Percentiles rank a stretch among this genome's conserved stretches.
These are phyloP conservation scores for Eptatretus atami DNA, from an alignment of 2,797 vertebrate species.

Conservation along the genomic window DNA sequence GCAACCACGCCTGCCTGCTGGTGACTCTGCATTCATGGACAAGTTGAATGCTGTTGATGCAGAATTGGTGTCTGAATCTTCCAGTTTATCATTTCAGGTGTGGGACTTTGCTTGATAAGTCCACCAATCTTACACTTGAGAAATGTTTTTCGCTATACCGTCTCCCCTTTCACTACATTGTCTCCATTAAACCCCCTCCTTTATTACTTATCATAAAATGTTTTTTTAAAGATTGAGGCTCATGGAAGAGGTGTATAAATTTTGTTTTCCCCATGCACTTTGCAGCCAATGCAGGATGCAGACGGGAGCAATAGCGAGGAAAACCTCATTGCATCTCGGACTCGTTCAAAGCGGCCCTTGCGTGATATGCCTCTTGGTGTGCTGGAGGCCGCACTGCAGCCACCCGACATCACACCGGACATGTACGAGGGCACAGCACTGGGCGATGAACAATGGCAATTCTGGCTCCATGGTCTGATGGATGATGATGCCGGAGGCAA, in stretches of 20 bases:
- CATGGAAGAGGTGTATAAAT: no score
- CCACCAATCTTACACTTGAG: no score
- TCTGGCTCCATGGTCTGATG: slow-evolving; percentile 58
- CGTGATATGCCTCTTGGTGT: slow-evolving; percentile 43
- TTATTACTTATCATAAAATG: no score
- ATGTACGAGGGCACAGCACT: slow-evolving; percentile 46
- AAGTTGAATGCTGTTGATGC: slow-evolving; percentile 58
- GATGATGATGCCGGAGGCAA: slow-evolving; percentile 30
- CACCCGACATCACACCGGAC: slow-evolving; percentile 61
- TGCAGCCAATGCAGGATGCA: slow-evolving; percentile 15
- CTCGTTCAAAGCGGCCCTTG: slow-evolving; percentile 45
- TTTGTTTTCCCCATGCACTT: not conserved
- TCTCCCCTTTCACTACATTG: no score
- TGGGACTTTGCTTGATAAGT: no score
- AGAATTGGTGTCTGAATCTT: slow-evolving; percentile 29
- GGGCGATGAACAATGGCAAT: slow-evolving; percentile 53
- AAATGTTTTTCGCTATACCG: no score
- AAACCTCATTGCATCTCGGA: slow-evolving; percentile 46
- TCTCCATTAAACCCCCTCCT: no score
- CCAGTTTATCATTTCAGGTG: no score
- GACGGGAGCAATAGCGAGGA: slow-evolving; percentile 13
- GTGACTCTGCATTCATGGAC: slow-evolving; percentile 44
- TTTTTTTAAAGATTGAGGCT: no score
- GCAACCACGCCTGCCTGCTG: slow-evolving; percentile 13
- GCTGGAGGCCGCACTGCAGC: slow-evolving; percentile 50